Evolutionary conservation across 2,113 vertebrate species (phyloP).

Genomic region (Albula glossodonta): DNA sequence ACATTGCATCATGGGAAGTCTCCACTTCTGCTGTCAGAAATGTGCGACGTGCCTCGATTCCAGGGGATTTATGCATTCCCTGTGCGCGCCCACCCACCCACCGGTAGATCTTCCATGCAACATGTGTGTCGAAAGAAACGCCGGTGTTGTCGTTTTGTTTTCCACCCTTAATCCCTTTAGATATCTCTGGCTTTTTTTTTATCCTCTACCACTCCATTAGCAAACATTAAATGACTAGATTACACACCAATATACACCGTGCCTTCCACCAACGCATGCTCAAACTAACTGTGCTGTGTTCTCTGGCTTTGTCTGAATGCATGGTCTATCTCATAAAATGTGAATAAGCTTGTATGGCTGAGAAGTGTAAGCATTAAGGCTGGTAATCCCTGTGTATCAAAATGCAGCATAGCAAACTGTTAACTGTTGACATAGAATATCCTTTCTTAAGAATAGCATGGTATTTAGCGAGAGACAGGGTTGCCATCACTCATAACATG

Average conservation of each 20-base stretch:
- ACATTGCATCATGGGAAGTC: background rate
- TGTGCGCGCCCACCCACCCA: background rate
- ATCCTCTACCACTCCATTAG: constrained; percentile 1
- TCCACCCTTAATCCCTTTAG: background rate
- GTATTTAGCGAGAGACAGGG: constrained; percentile 15
- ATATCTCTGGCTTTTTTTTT: background rate
- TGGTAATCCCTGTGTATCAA: background rate
- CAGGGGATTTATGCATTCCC: background rate
- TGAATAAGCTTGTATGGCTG: background rate
- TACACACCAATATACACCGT: background rate
- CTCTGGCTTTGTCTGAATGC: background rate
- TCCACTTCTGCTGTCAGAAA: background rate
- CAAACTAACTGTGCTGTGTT: background rate
- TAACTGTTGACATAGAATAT: background rate
- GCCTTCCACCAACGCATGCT: constrained; percentile 3
- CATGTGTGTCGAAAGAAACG: background rate
- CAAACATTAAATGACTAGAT: constrained; percentile 8
- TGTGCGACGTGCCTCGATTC: background rate
- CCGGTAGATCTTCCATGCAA: background rate
- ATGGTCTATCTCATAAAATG: constrained; percentile 2
- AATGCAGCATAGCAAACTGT: background rate
- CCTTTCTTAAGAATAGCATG: background rate
- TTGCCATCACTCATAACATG: constrained; percentile 1
- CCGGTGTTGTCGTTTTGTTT: background rate
- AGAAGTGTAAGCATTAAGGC: background rate